Evolutionary conservation across 1,140 invertebrate species (phyloP), one percentile per base, ranked within the genome.

Genomic region (Cyclina sinensis): DNA sequence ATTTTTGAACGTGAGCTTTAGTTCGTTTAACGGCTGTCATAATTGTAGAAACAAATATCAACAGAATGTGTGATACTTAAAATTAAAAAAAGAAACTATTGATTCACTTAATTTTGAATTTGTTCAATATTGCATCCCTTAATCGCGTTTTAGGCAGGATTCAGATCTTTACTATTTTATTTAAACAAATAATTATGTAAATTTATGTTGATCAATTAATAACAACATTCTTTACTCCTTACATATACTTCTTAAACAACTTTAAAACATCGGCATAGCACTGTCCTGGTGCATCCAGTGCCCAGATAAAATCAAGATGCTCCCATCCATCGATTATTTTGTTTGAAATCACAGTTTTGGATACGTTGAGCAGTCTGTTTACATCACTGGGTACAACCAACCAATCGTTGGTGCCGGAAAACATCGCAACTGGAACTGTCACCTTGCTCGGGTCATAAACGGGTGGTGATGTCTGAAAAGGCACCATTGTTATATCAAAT

Each of bases 351-450:
- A 94, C 51, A 82, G 91, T 91, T 51, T 73, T 68, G 18, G 94
- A 68, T 39, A 91, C 80, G 0, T 78, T 78, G 43, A 91, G 95
- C 96, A 92, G 96, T 94, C 96, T 96, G 96, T 90, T 95, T 37
- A 96, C 94, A 73, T 73, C 96, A 96, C 57, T 84, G 57, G 96
- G 96, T 92, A 96, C 96, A 0, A 97, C 96, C 0, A 98, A 92
- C 95, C 96, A 97, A 94, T 98, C 98, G 89, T 97, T 97, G 32
- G 96, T 96, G 3, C 96, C 96, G 91, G 97, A 97, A 93, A 97
- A 97, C 30, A 98, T 94, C 62, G 96, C 96, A 0, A 97, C 95
- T 1, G 97, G 97, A 16, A 97, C 95, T 73, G 94, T 96, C 0
- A 97, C 96, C 59, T 96, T 96, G n/a, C 91, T 95, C 1, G 97